Percentiles rank a stretch among this genome's conserved stretches.
These are phyloP conservation scores for Cynodonichthys magdalenae DNA, from an alignment of 2,797 vertebrate species.

Conservation along the genomic window DNA sequence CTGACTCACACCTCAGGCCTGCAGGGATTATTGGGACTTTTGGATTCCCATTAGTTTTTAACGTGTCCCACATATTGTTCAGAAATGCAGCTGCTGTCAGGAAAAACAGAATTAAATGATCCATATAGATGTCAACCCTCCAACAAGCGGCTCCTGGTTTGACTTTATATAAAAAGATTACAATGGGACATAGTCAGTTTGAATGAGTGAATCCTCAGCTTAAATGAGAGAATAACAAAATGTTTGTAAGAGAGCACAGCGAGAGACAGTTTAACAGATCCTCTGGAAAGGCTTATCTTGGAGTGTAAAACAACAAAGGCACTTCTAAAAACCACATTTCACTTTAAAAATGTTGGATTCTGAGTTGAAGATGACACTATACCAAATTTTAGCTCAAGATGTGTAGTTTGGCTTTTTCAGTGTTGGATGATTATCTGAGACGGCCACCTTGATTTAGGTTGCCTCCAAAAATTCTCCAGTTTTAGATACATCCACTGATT, in stretches of 20 bases:
- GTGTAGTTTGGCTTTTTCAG: too few species aligned
- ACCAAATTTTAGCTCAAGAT: too few species aligned
- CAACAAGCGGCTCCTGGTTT: background rate
- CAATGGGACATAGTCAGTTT: too few species aligned
- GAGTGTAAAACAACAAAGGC: background rate
- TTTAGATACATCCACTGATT: too few species aligned
- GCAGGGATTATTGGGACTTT: constrained; percentile 49
- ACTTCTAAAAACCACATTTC: background rate
- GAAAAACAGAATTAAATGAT: constrained; percentile 20
- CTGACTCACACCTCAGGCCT: constrained; percentile 58
- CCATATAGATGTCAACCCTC: constrained; percentile 1
- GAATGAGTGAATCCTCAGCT: too few species aligned
- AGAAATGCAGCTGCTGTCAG: constrained; percentile 27
- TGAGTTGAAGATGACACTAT: too few species aligned
- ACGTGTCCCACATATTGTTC: constrained; percentile 36
- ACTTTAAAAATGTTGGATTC: background rate
- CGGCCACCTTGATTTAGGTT: too few species aligned
- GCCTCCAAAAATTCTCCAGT: too few species aligned
- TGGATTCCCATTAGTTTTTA: constrained; percentile 52
- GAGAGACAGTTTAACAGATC: background rate
- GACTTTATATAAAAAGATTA: background rate
- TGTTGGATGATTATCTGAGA: too few species aligned
- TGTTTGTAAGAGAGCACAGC: background rate
- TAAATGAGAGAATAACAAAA: background rate
- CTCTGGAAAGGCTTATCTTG: background rate